Conservation (phyloP, 2,113 vertebrate genomes). For the Ovibos moschatus region DNA sequence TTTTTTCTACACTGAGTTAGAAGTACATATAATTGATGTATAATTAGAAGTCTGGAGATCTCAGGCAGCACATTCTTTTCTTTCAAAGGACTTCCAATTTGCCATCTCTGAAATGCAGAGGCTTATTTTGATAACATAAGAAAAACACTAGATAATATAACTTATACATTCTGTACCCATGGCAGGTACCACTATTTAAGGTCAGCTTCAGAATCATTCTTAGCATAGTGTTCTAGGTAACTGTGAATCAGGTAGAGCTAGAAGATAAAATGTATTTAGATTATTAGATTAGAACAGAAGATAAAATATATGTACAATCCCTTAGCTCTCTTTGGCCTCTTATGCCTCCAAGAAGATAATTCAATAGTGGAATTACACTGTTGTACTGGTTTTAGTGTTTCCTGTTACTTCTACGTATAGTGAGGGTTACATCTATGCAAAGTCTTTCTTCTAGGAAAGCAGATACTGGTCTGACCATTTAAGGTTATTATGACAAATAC, state of each 20-base stretch:
- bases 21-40: background rate
- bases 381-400: background rate
- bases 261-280: background rate
- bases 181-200: background rate
- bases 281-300: background rate
- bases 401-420: background rate
- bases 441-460: background rate
- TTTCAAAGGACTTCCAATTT: background rate
- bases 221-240: background rate
- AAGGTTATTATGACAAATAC: background rate
- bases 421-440: background rate
- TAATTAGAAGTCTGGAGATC: background rate
- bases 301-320: background rate
- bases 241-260: background rate
- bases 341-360: background rate
- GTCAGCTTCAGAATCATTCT: background rate
- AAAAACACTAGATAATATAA: background rate
- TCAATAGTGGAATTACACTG: background rate
- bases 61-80: background rate
- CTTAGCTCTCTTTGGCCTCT: background rate
- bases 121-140: background rate
- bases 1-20: background rate
- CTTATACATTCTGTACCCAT: background rate
- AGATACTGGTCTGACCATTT: background rate
- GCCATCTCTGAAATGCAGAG: background rate